Base-by-base conservation (phyloP, 1,140 invertebrate genomes). In the Panagrolaimus sp. region DNA sequence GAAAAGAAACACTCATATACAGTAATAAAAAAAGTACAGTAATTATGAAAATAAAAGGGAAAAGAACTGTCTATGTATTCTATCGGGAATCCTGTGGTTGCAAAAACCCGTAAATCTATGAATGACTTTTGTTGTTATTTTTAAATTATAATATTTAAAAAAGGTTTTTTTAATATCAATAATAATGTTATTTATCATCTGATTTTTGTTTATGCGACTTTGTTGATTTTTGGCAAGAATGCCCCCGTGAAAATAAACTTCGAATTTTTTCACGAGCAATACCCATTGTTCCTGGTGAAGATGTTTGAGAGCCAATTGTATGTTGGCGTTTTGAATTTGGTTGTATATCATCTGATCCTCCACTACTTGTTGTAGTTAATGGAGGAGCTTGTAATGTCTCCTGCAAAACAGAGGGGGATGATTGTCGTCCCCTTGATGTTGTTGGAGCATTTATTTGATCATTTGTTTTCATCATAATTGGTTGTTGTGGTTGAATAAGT, bases 161-260 rank as follows among this genome's bases (percentile, higher is more conserved):
- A 57, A n/a, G 3, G 27, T 25, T 11, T 1, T 57, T 57, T 20
- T 25, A 20, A 57, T 57, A 57, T 57, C 51, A 57, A 20, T 11
- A 25, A n/a, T n/a, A 57, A 11, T 20, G n/a, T 25, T 5, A 57
- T 57, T 57, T 27, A 57, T 20, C 20, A 20, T 25, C 20, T 57
- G 20, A 14, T 20, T 57, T 57, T 20, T 23, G 51, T 27, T 57
- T 57, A 57, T 57, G 51, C 27, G 51, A 57, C 27, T 57, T 57
- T 25, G 51, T 57, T 57, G 51, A 57, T 27, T 57, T 57, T 23
- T 57, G 51, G 51, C 51, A 57, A 57, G 51, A 57, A 27, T 57
- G 51, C 51, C 51, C 51, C 27, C 51, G 51, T 25, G 16, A 25
- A 57, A 57, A 57, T 20, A 57, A 57, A 27, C 27, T 57, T 20